Base-by-base conservation (phyloP, 2,888 invertebrate genomes). In the Chymomyza procnemis region DNA sequence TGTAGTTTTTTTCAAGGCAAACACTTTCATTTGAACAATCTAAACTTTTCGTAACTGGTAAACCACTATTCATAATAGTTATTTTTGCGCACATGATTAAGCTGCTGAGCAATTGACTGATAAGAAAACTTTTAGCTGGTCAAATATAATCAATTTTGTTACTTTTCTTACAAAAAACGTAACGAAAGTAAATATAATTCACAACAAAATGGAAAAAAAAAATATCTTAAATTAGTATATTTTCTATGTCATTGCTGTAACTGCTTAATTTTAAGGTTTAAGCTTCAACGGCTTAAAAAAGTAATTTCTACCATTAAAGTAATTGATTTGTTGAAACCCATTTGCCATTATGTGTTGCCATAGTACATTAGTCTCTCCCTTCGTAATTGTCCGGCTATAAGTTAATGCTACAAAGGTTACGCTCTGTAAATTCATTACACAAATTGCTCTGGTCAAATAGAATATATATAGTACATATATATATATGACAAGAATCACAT, bases 311-410 rank as follows among this genome's bases (percentile, higher is more conserved):
- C 67, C 73, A 85, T 85, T 87, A 83, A 75, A 69, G 57, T 75
- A 85, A 87, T 83, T 85, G 77, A 77, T 77, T 74, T 66, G 80
- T 76, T 78, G 69, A 70, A 69, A 73, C 61, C 60, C 61, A 64
- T 50, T 65, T 69, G 54, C 21, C 14, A 9, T 19, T 62, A 26
- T 26, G 26, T 26, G 26, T 26, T 26, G 8, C 26, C 1, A 26
- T 30, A n/a, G n/a, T n/a, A n/a, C n/a, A 5, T 2, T 41, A 12
- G 34, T 41, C 34, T 41, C 12, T 41, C 9, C 34, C 12, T 41
- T 12, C 12, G 34, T 41, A 41, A 9, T 41, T 41, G n/a, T n/a
- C n/a, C n/a, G 34, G 34, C 34, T 41, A 12, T 41, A 41, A 12
- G 34, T 54, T 54, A 58, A n/a, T 22, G 56, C 52, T 52, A 26